phyloP scores from a whole-genome alignment of 1,140 invertebrate species.

The Cataglyphis hispanica region DNA sequence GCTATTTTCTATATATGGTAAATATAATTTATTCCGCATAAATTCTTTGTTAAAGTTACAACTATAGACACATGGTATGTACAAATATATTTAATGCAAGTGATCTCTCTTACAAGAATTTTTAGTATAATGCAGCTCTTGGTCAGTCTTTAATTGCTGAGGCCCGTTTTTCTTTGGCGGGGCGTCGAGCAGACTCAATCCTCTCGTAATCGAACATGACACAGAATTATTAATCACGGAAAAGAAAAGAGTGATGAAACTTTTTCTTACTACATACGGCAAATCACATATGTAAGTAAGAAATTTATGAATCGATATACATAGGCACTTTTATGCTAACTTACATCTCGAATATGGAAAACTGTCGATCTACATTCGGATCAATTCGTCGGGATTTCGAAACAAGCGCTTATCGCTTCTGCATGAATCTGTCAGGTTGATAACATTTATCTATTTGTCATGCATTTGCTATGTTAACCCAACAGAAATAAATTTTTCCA shows the following conservation, averaged over 20 bases:
- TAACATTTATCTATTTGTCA: constrained; percentile 39
- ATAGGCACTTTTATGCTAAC: constrained; percentile 67
- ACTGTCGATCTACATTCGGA: constrained; percentile 15
- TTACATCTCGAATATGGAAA: constrained; percentile 55
- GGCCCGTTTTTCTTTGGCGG: constrained; percentile 74
- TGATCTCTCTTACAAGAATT: constrained; percentile 81
- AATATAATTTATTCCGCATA: constrained; percentile 85
- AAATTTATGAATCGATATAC: constrained; percentile 67
- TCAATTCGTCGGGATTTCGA: constrained; percentile 7
- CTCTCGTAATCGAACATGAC: constrained; percentile 70
- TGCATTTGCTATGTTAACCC: constrained; percentile 17
- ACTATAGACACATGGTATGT: constrained; percentile 82
- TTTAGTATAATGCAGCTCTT: constrained; percentile 86
- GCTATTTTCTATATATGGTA: constrained; percentile 69
- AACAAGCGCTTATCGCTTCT: background rate
- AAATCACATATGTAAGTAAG: constrained; percentile 65
- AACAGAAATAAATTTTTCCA: constrained; percentile 20
- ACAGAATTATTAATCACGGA: constrained; percentile 58
- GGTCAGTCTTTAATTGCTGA: constrained; percentile 85
- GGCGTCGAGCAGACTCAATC: constrained; percentile 77
- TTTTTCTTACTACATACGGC: constrained; percentile 57
- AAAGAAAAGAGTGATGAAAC: constrained; percentile 53
- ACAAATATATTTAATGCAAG: constrained; percentile 85
- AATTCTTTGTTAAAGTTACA: constrained; percentile 81
- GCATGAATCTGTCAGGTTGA: background rate